Base-by-base conservation (phyloP, 1,140 invertebrate species). In the Zaprionus ornatus region DNA sequence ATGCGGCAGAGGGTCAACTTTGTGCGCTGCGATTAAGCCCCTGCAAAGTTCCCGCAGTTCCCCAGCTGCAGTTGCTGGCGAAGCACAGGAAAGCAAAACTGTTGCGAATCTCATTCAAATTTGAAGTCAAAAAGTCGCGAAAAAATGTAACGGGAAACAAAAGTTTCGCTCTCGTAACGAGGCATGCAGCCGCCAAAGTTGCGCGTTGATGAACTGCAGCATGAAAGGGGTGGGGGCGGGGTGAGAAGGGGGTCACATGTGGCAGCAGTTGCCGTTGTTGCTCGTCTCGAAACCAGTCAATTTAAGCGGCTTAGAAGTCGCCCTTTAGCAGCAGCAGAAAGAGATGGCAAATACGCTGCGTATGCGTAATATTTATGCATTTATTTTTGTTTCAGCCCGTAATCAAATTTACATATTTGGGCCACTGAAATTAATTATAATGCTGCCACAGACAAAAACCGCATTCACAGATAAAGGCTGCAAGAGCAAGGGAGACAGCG, bases 381-480 rank as follows among this genome's bases (percentile, higher is more conserved):
- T 69, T 76, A 64, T 69, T 83, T 80, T 76, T 83, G 71, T 75
- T 88, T 80, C 60, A 57, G 78, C 71, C 70, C 77, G 80, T 75
- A 83, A 75, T 84, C 73, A 83, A 87, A 88, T 88, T 78, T 87
- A 84, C 80, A 87, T 88, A 87, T 88, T 88, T 87, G 80, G 84
- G 67, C 70, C 78, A 79, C 66, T 74, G 57, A 88, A 87, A 87
- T 87, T 87, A 87, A 87, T 87, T 87, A 87, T 88, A 88, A 83
- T 88, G 55, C 84, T 63, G 54, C 77, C 72, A 69, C 76, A 74
- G 56, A 52, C 45, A 63, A 59, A 54, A 50, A 61, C 50, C 67
- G 61, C 15, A 79, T 52, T 54, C 27, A 48, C 29, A 68, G 29
- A 56, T 50, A 60, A 55, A 63, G 54, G 54, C 48, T 37, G 29